These are phyloP conservation scores for Thunnus thynnus DNA, from an alignment of 2,113 vertebrate species.

Conservation along the genomic window DNA sequence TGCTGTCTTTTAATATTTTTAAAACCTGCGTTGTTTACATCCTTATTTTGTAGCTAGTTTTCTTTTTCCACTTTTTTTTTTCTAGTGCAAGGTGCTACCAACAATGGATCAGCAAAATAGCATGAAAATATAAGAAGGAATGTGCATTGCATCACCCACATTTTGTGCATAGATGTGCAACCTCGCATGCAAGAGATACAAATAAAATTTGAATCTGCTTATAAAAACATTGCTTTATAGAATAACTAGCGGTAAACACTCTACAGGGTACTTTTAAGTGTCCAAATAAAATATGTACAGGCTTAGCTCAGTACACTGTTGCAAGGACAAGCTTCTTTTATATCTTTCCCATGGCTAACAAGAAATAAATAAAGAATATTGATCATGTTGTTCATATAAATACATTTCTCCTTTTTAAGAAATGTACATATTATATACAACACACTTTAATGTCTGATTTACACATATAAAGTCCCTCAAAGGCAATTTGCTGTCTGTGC, in stretches of 20 bases:
- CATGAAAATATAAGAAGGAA: too few species aligned
- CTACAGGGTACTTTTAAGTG: neutral
- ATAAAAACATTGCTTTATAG: neutral
- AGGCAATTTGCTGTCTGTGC: neutral
- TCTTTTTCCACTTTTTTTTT: neutral
- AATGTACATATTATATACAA: too few species aligned
- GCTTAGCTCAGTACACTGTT: neutral
- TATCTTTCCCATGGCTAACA: neutral
- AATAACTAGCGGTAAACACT: neutral
- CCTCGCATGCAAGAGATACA: neutral
- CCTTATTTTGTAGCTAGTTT: neutral
- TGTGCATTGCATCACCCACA: neutral
- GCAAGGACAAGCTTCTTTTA: neutral
- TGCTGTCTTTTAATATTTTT: neutral
- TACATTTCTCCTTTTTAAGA: too few species aligned
- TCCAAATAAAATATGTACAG: neutral
- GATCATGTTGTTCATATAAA: too few species aligned
- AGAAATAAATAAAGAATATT: too few species aligned
- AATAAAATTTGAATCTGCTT: neutral
- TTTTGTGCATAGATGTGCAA: neutral
- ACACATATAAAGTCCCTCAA: constrained; percentile 6
- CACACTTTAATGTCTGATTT: constrained; percentile 9
- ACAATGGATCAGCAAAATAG: neutral
- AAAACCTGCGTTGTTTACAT: neutral
- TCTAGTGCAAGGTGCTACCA: neutral